Evolutionary conservation across 2,113 vertebrate genomes (phyloP).

Genomic region (Ptilorrhoa leucosticta): DNA sequence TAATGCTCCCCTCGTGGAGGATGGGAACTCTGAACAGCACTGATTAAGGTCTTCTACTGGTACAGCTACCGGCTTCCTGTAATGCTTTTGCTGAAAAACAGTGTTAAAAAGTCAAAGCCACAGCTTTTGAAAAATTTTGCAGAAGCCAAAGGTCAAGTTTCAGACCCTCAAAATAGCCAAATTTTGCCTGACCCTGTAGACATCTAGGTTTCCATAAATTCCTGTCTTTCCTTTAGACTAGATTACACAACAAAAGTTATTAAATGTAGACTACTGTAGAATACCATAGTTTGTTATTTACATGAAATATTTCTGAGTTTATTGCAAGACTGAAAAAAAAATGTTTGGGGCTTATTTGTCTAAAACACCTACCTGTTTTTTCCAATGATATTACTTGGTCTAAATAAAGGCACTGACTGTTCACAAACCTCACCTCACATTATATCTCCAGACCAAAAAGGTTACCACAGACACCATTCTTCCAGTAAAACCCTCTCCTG

Average conservation of each 20-base stretch:
- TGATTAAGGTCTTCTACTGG: neutral
- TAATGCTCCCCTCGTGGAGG: neutral
- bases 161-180: neutral
- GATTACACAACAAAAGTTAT: neutral
- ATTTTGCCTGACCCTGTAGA: neutral
- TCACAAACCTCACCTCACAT: neutral
- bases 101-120: neutral
- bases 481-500: neutral
- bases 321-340: neutral
- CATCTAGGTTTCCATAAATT: neutral
- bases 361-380: neutral
- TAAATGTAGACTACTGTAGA: neutral
- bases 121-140: neutral
- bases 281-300: neutral
- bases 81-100: neutral
- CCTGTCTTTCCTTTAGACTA: neutral
- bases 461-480: neutral
- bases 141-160: neutral
- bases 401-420: neutral
- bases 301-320: neutral
- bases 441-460: neutral
- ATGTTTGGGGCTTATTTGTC: neutral
- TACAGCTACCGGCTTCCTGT: neutral
- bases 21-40: neutral
- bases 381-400: neutral